Evolutionary conservation across 2,888 invertebrate species (phyloP), one percentile per base, ranked within the genome.

Genomic region (Acanthoscelides obtectus): DNA sequence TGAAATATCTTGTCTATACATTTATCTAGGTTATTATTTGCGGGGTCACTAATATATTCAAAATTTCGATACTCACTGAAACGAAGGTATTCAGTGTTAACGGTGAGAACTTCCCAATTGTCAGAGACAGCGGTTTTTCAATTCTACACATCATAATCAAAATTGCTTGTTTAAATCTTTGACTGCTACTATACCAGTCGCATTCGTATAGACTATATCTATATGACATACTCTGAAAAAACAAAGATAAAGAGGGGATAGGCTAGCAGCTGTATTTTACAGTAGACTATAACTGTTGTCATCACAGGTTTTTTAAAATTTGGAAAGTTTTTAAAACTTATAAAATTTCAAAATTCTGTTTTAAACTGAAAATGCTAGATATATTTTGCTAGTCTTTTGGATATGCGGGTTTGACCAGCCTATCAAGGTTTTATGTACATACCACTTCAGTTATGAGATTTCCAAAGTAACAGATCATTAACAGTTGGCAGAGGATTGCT

Each of bases 91-190:
- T 69, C 19, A 79, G 68, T 17, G 79, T 76, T 20, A 80, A 70
- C 2, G 80, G 80, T 1, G 77, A 75, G 71, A 80, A 80, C 71
- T 80, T 80, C 64, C 80, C 80, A 69, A 80, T 80, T 12, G 80
- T 77, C 21, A 80, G 25, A 72, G 73, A 76, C 20, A 80, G 67
- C 22, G 78, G 79, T 27, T 74, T 74, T 67, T 77, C 75, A 72
- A 77, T 77, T 66, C 80, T 76, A 22, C 69, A 75, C 77, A 80
- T 80, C 6, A 78, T 79, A 22, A 80, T 68, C 21, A 79, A 67
- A 77, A 80, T 80, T 0, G 78, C 76, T 65, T 72, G 74, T 72
- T 79, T 80, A 27, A 79, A 79, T 67, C 78, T 76, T 21, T n/a
- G 45, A 64, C 77, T 79, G 66, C 76, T 74, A 22, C 74, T 73